Base-by-base conservation (phyloP, 2,797 vertebrate species). In the Phylloscopus collybita region DNA sequence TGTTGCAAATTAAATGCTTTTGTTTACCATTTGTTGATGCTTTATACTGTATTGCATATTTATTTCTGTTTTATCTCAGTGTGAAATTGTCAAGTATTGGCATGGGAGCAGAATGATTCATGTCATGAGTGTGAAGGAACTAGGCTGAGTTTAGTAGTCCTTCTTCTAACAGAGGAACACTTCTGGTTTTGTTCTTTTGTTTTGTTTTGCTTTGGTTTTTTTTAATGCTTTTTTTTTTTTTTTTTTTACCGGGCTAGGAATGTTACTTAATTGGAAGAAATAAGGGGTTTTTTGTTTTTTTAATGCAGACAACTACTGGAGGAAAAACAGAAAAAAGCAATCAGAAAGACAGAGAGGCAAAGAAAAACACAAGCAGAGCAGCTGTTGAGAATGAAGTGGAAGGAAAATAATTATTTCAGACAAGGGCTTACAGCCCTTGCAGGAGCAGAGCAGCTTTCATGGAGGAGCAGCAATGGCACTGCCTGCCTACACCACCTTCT, bases 41-140 rank as follows among this genome's bases (percentile, higher is more conserved):
- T 9, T 80, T 91, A 20, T 61, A 61, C 23, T 86, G 34, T 65
- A 38, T 56, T 82, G 13, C 7, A 50, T 70, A 74, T 82, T 84
- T 32, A 64, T 70, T 89, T 93, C 60, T 66, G 9, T 82, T 91
- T 86, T 66, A 84, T 60, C 30, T 79, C 26, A 29, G 21, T 26
- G 53, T 73, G 53, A 93, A 62, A 54, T 80, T 71, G 13, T 64
- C 23, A 59, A 64, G 13, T 64, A 78, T 20, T 67, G 61, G 30
- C 53, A 90, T 78, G 27, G 49, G 34, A 86, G 25, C 9, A 54
- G 76, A 83, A 91, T 26, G 13, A 75, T 64, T 95, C 81, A 57
- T 12, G 17, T 29, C n/a, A 64, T 36, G 36, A 50, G 16, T 86
- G 69, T 92, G 47, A 56, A 92, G 81, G 66, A 91, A 49, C 20